Evolutionary conservation across 2,888 invertebrate genomes (phyloP), one percentile per base, ranked within the genome.

Genomic region (Rhingia rostrata): DNA sequence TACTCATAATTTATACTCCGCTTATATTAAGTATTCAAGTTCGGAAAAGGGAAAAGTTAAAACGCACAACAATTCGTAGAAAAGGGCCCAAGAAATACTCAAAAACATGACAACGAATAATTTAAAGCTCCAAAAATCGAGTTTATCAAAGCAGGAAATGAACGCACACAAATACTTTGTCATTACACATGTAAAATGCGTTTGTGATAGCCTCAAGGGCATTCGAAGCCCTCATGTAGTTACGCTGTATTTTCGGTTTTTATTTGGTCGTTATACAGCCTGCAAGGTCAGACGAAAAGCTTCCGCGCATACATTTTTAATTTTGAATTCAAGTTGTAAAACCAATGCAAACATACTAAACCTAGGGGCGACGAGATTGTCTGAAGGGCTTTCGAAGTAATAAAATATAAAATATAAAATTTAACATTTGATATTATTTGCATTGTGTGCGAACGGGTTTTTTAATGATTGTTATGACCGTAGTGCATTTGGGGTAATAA

Each of bases 81-180:
- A 39, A 12, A 54, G 54, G 39, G 32, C 63, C n/a, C 14, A 33
- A 14, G 69, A 49, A 39, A 43, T 33, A 9, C 32, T 9, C 12
- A 45, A 41, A n/a, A 47, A 63, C 14, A 63, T 56, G 54, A 14
- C 73, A 56, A 14, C 39, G 63, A 49, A 39, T 33, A n/a, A 64
- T 33, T 56, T 54, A 63, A 63, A 45, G 41, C 12, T 22, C 14
- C 45, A 45, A 43, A 43, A 82, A 78, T 78, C 78, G 32, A 72
- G 78, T 77, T 49, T 73, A 78, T 78, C 66, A 60, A 83, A 78
- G 61, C 61, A 83, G 82, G 82, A 83, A 83, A 72, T 72, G 9
- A 82, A 66, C 22, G n/a, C 45, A 58, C 51, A 43, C 63, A 67
- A 43, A 53, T 47, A 43, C 14, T 30, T 4, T 12, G 33, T 9